A percentile compares a stretch with the other conserved stretches of the same genome.
Evolutionary conservation across 1,140 invertebrate species (phyloP).

Genomic region (Procambarus clarkii): DNA sequence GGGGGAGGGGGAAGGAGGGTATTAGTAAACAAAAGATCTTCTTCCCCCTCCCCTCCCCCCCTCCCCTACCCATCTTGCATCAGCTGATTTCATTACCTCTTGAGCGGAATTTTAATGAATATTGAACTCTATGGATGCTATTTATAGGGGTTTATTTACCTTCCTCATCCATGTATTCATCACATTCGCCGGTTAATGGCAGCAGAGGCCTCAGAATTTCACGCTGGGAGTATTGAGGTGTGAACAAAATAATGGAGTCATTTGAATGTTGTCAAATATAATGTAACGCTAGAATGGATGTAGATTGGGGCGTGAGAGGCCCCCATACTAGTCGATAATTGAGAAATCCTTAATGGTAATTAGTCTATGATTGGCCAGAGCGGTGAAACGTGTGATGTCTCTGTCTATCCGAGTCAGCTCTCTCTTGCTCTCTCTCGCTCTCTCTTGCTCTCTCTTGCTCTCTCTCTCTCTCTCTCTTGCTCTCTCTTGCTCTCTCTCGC

Average conservation of each 20-base stretch:
- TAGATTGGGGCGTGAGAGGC: constrained; percentile 38
- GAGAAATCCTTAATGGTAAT: constrained; percentile 53
- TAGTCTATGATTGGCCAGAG: constrained; percentile 53
- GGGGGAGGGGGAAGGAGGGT: too few species aligned
- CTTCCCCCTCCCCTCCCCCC: too few species aligned
- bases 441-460: too few species aligned
- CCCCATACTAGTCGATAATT: constrained; percentile 32
- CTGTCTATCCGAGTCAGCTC: not conserved
- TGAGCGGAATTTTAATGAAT: not conserved
- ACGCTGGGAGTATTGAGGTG: constrained; percentile 58
- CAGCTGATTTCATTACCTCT: not conserved
- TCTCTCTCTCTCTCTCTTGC: too few species aligned
- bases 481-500: too few species aligned
- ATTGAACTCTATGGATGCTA: not conserved
- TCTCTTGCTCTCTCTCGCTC: too few species aligned
- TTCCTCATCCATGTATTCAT: not conserved
- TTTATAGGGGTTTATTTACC: not conserved
- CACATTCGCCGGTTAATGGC: constrained; percentile 35
- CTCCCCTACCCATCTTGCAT: too few species aligned
- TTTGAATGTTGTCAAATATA: constrained; percentile 68
- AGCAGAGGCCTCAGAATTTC: constrained; percentile 48
- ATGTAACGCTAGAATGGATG: constrained; percentile 51
- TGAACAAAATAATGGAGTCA: constrained; percentile 59
- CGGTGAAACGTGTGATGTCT: not conserved
- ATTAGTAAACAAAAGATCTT: too few species aligned